A percentile compares a stretch with the other conserved stretches of the same genome.
phyloP scores from a whole-genome alignment of 2,888 invertebrate species.

The Ennomos fuscantarius region DNA sequence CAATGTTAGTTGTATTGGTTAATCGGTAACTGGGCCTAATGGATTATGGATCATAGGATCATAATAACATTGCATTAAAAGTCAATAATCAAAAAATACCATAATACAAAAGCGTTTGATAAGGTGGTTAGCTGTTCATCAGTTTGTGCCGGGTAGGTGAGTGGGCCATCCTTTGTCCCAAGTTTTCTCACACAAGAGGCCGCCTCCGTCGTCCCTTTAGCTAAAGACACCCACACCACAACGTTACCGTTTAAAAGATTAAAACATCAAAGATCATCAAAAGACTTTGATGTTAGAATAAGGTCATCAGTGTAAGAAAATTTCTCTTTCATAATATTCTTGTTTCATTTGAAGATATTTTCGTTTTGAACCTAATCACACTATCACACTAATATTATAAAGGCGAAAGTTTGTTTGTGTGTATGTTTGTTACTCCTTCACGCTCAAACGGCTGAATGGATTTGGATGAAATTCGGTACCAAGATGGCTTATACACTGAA shows the following conservation, averaged over 20 bases:
- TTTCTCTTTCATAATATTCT: slow-evolving; percentile 47
- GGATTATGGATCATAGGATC: too few species aligned
- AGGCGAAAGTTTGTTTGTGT: too few species aligned
- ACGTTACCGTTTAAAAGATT: slow-evolving; percentile 73
- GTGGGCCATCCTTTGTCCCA: slow-evolving; percentile 55
- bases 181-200: slow-evolving; percentile 55
- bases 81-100: not conserved
- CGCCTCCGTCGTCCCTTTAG: slow-evolving; percentile 54
- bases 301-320: slow-evolving; percentile 74
- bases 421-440: too few species aligned
- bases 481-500: too few species aligned
- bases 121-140: slow-evolving; percentile 10
- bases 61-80: too few species aligned
- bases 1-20: too few species aligned
- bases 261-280: slow-evolving; percentile 77
- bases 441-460: too few species aligned
- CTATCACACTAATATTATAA: too few species aligned
- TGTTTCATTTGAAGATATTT: slow-evolving; percentile 37
- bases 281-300: slow-evolving; percentile 71
- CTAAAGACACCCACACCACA: slow-evolving; percentile 62
- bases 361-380: slow-evolving; percentile 7
- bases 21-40: too few species aligned
- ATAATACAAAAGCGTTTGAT: not conserved
- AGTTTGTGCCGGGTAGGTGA: slow-evolving; percentile 39
- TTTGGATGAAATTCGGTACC: too few species aligned